Evolutionary conservation across 1,140 invertebrate species (phyloP), one percentile per base, ranked within the genome.

Genomic region (Hycleus cichorii): DNA sequence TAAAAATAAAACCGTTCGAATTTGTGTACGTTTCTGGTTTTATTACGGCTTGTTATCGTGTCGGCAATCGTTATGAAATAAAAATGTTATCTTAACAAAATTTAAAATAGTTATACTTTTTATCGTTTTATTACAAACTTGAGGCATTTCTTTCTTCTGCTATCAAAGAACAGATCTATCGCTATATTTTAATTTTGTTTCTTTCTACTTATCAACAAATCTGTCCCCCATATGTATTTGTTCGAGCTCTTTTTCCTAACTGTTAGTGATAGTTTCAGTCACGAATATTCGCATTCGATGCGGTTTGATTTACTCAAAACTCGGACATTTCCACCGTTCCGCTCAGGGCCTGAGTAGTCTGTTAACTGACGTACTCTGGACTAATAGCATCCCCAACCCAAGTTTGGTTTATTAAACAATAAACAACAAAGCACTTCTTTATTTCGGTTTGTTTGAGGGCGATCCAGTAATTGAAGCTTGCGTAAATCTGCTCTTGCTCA

Each of bases 211-310:
- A 32, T 32, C 32, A 32, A 32, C 46, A 53, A 46, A 46, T 46
- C 44, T 38, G 46, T 46, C 46, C 51, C 27, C 39, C 39, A 45
- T 46, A 11, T 53, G 46, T 53, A 40, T 52, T 52, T 44, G 39
- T 52, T 52, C 18, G 18, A 52, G 50, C 12, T 25, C 4, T 26
- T 25, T 40, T 27, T 39, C 39, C 18, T 18, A 18, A 18, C 18
- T 18, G 45, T 53, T 53, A 53, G 26, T 45, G 58, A 59, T 59
- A 53, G 51, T 54, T 39, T 40, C 7, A 59, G 58, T 59, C 58
- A 59, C 58, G 58, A 59, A 59, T 59, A 51, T 59, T 59, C 32
- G 32, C 32, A 59, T 24, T 51, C 51, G 58, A 59, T 59, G 54
- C 47, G 27, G 58, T 47, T 49, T 59, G 58, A 59, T 59, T 59